These are phyloP conservation scores for Rousettus madagascariensis DNA, from an alignment of 2,797 vertebrate genomes.

Conservation along the genomic window DNA sequence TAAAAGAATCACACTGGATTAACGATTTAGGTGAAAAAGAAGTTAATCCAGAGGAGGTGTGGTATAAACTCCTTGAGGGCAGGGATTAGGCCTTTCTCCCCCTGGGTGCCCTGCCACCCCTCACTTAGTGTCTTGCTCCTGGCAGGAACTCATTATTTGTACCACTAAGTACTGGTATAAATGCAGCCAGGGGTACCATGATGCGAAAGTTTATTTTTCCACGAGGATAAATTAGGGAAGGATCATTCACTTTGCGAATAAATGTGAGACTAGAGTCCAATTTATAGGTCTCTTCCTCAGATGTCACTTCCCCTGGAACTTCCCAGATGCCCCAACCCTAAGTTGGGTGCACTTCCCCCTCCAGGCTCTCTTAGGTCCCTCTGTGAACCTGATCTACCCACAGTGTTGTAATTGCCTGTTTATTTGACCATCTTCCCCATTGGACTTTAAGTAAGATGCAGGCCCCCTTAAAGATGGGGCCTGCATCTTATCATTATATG, in stretches of 20 bases:
- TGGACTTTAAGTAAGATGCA: not conserved
- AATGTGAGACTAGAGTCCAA: not conserved
- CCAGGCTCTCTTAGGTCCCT: not conserved
- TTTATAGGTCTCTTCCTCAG: not conserved
- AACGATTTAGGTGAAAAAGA: not conserved
- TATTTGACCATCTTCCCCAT: not conserved
- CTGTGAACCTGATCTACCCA: not conserved
- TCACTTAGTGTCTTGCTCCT: not conserved
- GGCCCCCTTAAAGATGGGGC: not conserved
- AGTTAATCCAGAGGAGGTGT: not conserved
- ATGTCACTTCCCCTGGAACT: not conserved
- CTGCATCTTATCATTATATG: not conserved
- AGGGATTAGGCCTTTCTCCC: not conserved
- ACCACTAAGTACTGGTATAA: not conserved
- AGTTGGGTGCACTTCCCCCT: not conserved
- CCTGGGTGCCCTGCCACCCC: not conserved
- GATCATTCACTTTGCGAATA: not conserved
- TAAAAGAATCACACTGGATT: not conserved
- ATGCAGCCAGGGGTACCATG: not conserved
- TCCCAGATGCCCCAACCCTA: not conserved
- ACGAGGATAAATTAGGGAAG: not conserved
- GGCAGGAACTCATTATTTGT: not conserved
- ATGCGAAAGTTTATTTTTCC: slow-evolving; percentile 12
- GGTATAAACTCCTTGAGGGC: not conserved
- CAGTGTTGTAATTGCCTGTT: not conserved